phyloP scores from a whole-genome alignment of 2,113 vertebrate genomes.

The Echinops telfairi region DNA sequence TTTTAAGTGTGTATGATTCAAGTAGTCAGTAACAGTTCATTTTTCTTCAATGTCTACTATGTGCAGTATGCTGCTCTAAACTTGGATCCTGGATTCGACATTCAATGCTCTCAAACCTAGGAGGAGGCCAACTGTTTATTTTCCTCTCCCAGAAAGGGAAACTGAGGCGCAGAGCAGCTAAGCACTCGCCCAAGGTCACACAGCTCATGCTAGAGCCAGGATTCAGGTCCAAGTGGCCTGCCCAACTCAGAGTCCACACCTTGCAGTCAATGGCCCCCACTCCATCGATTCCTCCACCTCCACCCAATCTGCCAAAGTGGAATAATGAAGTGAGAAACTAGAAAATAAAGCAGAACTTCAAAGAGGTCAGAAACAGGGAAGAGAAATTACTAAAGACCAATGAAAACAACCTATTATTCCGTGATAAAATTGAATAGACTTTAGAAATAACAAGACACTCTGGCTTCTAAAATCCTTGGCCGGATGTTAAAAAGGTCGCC shows the following conservation, averaged over 20 bases:
- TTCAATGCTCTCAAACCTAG: background rate
- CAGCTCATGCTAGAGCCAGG: background rate
- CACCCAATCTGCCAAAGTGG: slow-evolving; percentile 42
- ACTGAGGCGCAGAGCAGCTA: background rate
- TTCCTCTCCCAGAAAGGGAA: slow-evolving; percentile 50
- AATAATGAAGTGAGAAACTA: slow-evolving; percentile 69
- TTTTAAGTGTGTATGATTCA: background rate
- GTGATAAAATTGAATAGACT: slow-evolving; percentile 52
- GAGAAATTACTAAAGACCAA: slow-evolving; percentile 67
- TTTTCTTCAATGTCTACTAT: slow-evolving; percentile 31
- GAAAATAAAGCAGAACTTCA: slow-evolving; percentile 75
- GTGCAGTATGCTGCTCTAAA: background rate
- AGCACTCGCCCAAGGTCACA: background rate
- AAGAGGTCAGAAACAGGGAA: slow-evolving; percentile 59
- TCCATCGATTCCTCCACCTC: background rate
- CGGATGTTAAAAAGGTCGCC: slow-evolving; percentile 47
- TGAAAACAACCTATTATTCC: slow-evolving; percentile 68
- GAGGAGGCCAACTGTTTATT: background rate
- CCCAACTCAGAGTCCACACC: background rate
- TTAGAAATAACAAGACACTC: slow-evolving; percentile 65
- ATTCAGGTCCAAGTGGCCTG: slow-evolving; percentile 15
- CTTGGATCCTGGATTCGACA: background rate
- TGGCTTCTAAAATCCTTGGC: slow-evolving; percentile 59
- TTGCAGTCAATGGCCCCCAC: background rate
- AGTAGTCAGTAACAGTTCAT: background rate